These are phyloP conservation scores for Plebejus anna DNA, from an alignment of 2,888 invertebrate genomes.

Conservation along the genomic window DNA sequence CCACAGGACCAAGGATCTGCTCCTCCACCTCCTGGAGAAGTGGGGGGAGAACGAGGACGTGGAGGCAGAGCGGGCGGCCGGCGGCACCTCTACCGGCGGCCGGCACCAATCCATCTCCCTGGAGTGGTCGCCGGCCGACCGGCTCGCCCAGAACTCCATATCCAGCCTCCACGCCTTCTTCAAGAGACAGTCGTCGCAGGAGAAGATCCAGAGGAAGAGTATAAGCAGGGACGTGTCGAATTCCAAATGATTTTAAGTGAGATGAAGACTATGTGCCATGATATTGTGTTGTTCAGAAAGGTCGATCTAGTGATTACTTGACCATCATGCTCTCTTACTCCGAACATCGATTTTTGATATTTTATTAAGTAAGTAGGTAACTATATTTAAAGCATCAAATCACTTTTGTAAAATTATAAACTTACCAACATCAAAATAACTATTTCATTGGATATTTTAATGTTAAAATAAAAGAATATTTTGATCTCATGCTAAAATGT, in stretches of 20 bases:
- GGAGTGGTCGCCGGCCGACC: slow-evolving; percentile 87
- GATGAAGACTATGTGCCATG: slow-evolving; percentile 65
- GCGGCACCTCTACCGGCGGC: slow-evolving; percentile 70
- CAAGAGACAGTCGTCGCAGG: slow-evolving; percentile 81
- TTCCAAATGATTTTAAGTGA: slow-evolving; percentile 50
- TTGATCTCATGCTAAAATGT: slow-evolving; percentile 19
- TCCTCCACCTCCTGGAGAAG: slow-evolving; percentile 86
- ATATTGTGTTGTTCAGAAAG: slow-evolving; percentile 49
- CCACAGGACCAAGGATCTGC: slow-evolving; percentile 87
- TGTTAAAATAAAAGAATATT: slow-evolving; percentile 19
- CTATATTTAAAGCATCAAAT: neutral
- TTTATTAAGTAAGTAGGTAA: neutral
- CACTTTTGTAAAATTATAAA: neutral
- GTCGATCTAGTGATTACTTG: slow-evolving; percentile 37
- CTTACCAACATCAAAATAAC: too few species aligned
- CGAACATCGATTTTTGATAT: neutral
- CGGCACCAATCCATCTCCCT: slow-evolving; percentile 86
- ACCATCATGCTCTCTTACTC: neutral
- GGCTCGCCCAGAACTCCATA: slow-evolving; percentile 87
- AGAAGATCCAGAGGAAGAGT: slow-evolving; percentile 68
- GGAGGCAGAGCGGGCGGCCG: slow-evolving; percentile 72
- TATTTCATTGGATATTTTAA: neutral
- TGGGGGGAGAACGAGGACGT: slow-evolving; percentile 83
- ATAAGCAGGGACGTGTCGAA: slow-evolving; percentile 49
- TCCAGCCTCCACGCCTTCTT: slow-evolving; percentile 90